phyloP scores from a whole-genome alignment of 2,888 invertebrate genomes.

The Holacanthella duospinosa region DNA sequence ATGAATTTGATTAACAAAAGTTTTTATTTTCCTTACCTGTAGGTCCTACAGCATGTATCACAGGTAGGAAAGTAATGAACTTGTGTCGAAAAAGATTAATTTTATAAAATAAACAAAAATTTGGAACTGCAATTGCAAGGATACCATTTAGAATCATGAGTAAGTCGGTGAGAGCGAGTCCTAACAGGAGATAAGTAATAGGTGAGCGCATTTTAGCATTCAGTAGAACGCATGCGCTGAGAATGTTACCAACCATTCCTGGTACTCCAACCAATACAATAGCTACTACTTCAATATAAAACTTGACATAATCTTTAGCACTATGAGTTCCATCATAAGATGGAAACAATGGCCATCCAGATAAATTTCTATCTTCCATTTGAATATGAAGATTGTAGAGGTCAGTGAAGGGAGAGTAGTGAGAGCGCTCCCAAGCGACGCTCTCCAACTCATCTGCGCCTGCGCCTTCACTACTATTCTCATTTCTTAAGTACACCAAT shows the following conservation, averaged over 20 bases:
- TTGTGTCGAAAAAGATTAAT: slow-evolving; percentile 6
- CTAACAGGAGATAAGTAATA: slow-evolving; percentile 85
- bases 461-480: neutral
- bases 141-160: slow-evolving; percentile 74
- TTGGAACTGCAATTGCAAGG: slow-evolving; percentile 68
- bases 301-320: slow-evolving; percentile 44
- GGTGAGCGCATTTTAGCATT: slow-evolving; percentile 91
- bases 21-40: slow-evolving; percentile 12
- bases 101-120: slow-evolving; percentile 8
- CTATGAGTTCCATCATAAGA: neutral
- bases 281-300: slow-evolving; percentile 69
- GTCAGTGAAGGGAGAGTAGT: slow-evolving; percentile 2
- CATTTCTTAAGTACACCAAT: neutral
- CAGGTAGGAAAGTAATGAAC: slow-evolving; percentile 8
- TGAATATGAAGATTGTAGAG: neutral
- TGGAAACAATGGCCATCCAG: neutral
- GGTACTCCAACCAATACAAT: slow-evolving; percentile 57
- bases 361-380: neutral
- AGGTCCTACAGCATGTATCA: slow-evolving; percentile 11
- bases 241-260: slow-evolving; percentile 78
- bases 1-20: no score
- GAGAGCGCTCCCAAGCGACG: neutral
- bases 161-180: slow-evolving; percentile 85
- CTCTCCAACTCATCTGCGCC: neutral
- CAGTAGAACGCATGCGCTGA: slow-evolving; percentile 78